Evolutionary conservation across 2,888 invertebrate species (phyloP), one percentile per base, ranked within the genome.

Genomic region (Cancer borealis): DNA sequence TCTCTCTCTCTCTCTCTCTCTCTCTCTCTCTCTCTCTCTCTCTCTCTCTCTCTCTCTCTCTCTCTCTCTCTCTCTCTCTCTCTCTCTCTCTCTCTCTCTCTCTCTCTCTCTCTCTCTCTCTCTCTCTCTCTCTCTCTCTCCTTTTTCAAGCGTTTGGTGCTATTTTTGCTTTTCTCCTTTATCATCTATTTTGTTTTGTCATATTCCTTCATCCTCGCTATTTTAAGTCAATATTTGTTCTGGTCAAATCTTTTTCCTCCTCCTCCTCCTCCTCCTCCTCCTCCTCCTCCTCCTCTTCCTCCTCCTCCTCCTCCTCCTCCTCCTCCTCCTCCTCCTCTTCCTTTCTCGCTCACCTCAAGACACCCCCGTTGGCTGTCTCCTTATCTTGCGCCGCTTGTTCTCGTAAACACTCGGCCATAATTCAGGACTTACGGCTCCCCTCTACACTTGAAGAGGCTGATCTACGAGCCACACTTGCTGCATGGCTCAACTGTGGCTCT

Each of bases 31-130:
- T 10, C 54, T 10, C 54, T 4, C 54, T 54, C 54, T 8, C 54
- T 54, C 54, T 54, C 54, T 54, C 54, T 54, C 54, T 54, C 54
- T 12, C 12, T 12, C 12, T 12, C 30, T 4, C n/a, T 4, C 66
- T 21, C 66, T 66, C 66, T 66, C 66, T 66, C 66, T 66, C 66
- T 66, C 66, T 66, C 66, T 66, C 66, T 66, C 66, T 66, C 79
- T 79, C 79, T 79, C 79, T 79, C 79, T 79, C 79, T 79, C 79
- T 79, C 79, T 79, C 79, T 79, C 79, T 79, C 79, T 79, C 66
- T 79, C 79, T 79, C 79, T 79, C 79, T 79, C 79, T 79, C 79
- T 79, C 79, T 79, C 79, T 79, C 79, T 79, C 79, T 79, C 79
- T 79, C 79, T 79, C 79, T 79, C 79, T 79, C 26, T 79, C 79